Evolutionary conservation across 2,113 vertebrate species (phyloP), one percentile per base, ranked within the genome.

Genomic region (Deroptyus accipitrinus): DNA sequence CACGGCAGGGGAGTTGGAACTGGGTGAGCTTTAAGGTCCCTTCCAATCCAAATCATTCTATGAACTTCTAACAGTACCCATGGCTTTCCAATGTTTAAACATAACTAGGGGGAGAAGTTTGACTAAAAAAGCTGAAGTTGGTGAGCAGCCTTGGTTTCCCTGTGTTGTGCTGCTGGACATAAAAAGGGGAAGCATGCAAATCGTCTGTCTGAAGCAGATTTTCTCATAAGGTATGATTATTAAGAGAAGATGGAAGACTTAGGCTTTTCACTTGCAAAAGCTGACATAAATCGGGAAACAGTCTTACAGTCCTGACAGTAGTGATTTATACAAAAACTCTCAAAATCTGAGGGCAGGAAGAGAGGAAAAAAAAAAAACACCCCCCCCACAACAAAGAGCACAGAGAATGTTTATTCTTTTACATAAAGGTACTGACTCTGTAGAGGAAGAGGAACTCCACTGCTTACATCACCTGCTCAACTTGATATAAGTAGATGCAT

Each of bases 301-400:
- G 24, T 66, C n/a, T 78, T 74, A 23, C 1, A 59, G 8, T 63
- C 20, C 10, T 67, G 27, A 25, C 23, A 73, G 35, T 6, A 79
- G 15, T 11, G 20, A 63, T 24, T 77, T 77, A 35, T 42, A 12
- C n/a, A 78, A 68, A 80, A 70, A 18, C 7, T 64, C 72, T 67
- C 4, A 73, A 73, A 88, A 59, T 67, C 20, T 70, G 15, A 74
- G 13, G 28, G 25, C 37, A 46, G 44, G 28, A 78, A 44, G 17
- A 25, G 24, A 13, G 20, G 14, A 2, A 2, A 6, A 10, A 1
- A 46, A 61, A 48, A 16, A 49, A 49, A 7, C 4, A 3, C 10
- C 20, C 3, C 1, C 9, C 30, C 13, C 22, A 16, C 57, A 59
- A 35, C 22, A 35, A n/a, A n/a, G 33, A 35, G 22, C 14, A 39